A percentile compares a stretch with the other conserved stretches of the same genome.
phyloP scores from a whole-genome alignment of 53 echinoderm and acorn worm species.

The Crossaster papposus region DNA sequence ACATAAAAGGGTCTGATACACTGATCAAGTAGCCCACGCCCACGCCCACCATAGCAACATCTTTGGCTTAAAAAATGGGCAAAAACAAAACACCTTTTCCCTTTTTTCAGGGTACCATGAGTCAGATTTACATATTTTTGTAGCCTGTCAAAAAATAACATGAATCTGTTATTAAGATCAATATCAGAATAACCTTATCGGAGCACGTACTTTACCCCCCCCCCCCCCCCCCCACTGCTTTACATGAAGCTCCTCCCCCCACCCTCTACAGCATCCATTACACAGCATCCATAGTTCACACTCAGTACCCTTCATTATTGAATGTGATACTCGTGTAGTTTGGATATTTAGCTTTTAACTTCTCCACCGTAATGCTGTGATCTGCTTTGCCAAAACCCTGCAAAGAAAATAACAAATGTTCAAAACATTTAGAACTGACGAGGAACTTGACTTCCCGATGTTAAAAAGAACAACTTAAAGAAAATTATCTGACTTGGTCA shows the following conservation, averaged over 20 bases:
- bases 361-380: conserved; percentile 73
- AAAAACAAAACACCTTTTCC: too few relatives aligned
- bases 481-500: too few relatives aligned
- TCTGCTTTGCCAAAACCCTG: conserved; percentile 92
- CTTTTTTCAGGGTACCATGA: too few relatives aligned
- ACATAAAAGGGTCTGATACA: too few relatives aligned
- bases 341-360: conserved; percentile 76
- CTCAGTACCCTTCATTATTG: conserved; percentile 85
- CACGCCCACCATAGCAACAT: too few relatives aligned
- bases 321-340: conserved; percentile 77
- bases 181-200: too few relatives aligned
- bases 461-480: background rate
- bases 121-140: too few relatives aligned
- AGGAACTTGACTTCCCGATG: background rate
- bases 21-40: too few relatives aligned
- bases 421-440: background rate
- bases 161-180: too few relatives aligned
- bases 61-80: too few relatives aligned
- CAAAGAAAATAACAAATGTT: background rate
- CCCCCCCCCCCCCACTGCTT: background rate
- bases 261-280: background rate
- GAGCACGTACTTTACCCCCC: too few relatives aligned
- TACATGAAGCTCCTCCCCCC: background rate
- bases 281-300: background rate
- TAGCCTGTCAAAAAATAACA: too few relatives aligned